Evolutionary conservation across 2,888 invertebrate species (phyloP), one percentile per base, ranked within the genome.

Genomic region (Heliconius hortense): DNA sequence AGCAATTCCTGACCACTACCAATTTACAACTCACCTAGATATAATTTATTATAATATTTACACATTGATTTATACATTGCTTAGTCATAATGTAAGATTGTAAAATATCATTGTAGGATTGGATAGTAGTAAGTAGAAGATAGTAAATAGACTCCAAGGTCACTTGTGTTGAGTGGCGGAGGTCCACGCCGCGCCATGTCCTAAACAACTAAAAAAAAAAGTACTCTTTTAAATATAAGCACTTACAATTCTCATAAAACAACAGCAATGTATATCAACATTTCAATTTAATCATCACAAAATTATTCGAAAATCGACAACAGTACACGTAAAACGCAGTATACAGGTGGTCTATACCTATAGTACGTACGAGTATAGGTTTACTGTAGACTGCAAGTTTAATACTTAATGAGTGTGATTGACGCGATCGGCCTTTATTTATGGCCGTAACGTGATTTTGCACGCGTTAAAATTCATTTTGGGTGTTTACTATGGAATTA

Each of bases 371-470:
- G 31, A 31, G 31, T 81, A 79, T 82, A 81, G 80, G 77, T 77
- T 10, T 43, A 59, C 71, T 76, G 76, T 66, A 75, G 76, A 73
- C 76, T 83, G 87, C 85, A 86, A 86, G 84, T 85, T 87, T 86
- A 87, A 89, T 87, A 84, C 82, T 83, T 85, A 86, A 88, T 86
- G 85, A 84, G 82, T 79, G 81, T 84, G 82, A 84, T 82, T 85
- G 84, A 83, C 82, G 81, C 74, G 71, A 66, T 60, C 79, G 76
- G 75, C 59, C 76, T 79, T 79, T 80, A 78, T 80, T 79, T 80
- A 80, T 77, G 73, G 75, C 66, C 72, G 76, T 76, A 74, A 79
- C 76, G 80, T 80, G 80, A 79, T 79, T 78, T 77, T 77, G 77
- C 73, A 74, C 76, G 72, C 77, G 74, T 73, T 73, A 67, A 77